Evolutionary conservation across 2,113 vertebrate species (phyloP), one percentile per base, ranked within the genome.

Genomic region (Salvelinus alpinus): DNA sequence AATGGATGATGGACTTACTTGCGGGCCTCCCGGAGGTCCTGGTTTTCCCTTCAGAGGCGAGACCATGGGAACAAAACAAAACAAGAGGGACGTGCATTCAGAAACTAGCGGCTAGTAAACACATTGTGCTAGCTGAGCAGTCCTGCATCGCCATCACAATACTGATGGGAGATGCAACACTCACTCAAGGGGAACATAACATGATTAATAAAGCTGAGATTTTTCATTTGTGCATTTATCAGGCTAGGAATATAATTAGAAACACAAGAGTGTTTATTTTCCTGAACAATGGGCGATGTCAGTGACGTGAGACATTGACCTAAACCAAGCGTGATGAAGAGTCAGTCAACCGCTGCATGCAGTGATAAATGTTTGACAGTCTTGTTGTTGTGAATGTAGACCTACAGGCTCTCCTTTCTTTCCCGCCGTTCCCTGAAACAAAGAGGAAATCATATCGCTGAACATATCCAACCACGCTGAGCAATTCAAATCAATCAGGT

Each of bases 391-490:
- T 8, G 59, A n/a, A 24, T 22, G n/a, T 8, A 69, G 74, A 94
- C 94, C 68, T 93, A 96, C 94, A 29, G 85, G 51, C 64, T 94
- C 90, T 64, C 96, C 95, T 85, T 94, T 95, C 47, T 86, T 87
- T 80, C 94, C 94, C 62, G 92, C 79, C 38, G 71, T 20, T 11
- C 95, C 94, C 94, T 95, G 84, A 76, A 81, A 91, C 73, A 65
- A 75, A 71, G 77, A 82, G 38, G 70, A 70, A 69, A 78, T 77
- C 16, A n/a, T 13, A 86, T n/a, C 22, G 38, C 38, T 60, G 1
- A 51, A 8, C 13, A n/a, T 11, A 62, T 51, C 9, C 44, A 27
- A 34, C 31, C 51, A 1, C 34, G 13, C 14, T 2, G 11, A 74
- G 59, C 31, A 34, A 34, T 72, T 71, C 47, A 48, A 54, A 20